phyloP scores from a whole-genome alignment of 2,888 invertebrate genomes.

The Diarsia rubi region DNA sequence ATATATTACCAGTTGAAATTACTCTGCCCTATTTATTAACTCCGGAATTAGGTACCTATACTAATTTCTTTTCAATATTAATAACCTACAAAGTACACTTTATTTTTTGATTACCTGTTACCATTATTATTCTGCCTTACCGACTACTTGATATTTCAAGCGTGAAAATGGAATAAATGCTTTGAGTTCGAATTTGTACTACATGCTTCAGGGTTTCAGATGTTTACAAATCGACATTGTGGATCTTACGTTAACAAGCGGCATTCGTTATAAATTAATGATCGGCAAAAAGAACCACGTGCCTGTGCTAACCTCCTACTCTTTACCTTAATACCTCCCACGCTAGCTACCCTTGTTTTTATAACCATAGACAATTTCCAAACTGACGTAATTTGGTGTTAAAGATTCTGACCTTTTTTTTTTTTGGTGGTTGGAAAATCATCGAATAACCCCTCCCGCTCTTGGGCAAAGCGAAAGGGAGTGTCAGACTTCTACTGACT shows the following conservation, averaged over 20 bases:
- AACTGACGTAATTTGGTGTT: constrained; percentile 6
- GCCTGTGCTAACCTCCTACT: neutral
- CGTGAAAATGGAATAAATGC: neutral
- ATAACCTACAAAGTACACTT: neutral
- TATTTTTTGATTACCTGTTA: neutral
- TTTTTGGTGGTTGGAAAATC: too few relatives aligned
- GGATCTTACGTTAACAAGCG: constrained; percentile 7
- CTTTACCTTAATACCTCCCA: constrained; percentile 7
- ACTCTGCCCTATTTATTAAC: neutral
- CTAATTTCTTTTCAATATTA: neutral
- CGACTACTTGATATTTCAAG: neutral
- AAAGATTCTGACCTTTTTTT: constrained; percentile 17
- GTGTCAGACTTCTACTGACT: too few relatives aligned
- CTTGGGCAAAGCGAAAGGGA: too few relatives aligned
- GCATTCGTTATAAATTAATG: constrained; percentile 14
- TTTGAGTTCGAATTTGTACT: neutral
- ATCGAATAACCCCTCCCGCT: too few relatives aligned
- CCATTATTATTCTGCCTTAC: neutral
- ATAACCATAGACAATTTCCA: constrained; percentile 11
- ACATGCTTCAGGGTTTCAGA: neutral
- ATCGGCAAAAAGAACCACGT: constrained; percentile 21
- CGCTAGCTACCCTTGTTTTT: constrained; percentile 14
- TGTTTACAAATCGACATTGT: constrained; percentile 5
- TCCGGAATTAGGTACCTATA: neutral
- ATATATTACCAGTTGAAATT: neutral